Evolutionary conservation across 2,888 invertebrate species (phyloP).

Genomic region (Eudemis profundana): DNA sequence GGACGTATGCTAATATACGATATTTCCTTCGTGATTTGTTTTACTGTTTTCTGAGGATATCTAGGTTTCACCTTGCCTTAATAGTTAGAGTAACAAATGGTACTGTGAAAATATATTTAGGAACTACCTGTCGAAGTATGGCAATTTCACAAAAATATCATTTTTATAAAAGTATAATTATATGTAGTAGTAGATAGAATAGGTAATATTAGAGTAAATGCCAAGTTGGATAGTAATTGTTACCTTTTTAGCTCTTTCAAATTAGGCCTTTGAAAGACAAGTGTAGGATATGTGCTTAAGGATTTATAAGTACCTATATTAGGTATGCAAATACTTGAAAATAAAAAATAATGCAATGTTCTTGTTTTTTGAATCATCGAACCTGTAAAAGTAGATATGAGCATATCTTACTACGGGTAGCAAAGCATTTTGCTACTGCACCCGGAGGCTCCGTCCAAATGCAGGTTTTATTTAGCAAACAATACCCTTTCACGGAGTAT

Average conservation of each 20-base stretch:
- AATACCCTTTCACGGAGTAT: slow-evolving; percentile 41
- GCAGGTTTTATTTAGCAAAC: slow-evolving; percentile 50
- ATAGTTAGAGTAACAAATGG: not conserved
- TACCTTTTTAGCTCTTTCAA: too few relatives aligned
- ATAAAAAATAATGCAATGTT: too few relatives aligned
- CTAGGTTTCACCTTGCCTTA: not conserved
- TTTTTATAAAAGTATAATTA: too few relatives aligned
- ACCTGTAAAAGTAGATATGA: slow-evolving; percentile 7
- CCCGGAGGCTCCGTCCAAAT: slow-evolving; percentile 17
- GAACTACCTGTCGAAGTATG: too few relatives aligned
- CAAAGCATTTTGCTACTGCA: not conserved
- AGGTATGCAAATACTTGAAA: too few relatives aligned
- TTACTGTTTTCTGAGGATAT: not conserved
- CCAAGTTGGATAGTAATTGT: too few relatives aligned
- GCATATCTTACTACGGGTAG: not conserved
- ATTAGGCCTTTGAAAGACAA: too few relatives aligned
- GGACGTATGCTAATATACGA: slow-evolving; percentile 37
- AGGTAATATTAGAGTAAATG: too few relatives aligned
- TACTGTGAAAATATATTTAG: not conserved
- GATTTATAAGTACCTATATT: too few relatives aligned
- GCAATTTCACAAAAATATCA: too few relatives aligned
- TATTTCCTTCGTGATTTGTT: slow-evolving; percentile 23
- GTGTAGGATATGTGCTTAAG: too few relatives aligned
- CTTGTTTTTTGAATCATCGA: not conserved
- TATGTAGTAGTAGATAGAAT: too few relatives aligned